phyloP scores from a whole-genome alignment of 2,888 invertebrate species.

The Aromia moschata region DNA sequence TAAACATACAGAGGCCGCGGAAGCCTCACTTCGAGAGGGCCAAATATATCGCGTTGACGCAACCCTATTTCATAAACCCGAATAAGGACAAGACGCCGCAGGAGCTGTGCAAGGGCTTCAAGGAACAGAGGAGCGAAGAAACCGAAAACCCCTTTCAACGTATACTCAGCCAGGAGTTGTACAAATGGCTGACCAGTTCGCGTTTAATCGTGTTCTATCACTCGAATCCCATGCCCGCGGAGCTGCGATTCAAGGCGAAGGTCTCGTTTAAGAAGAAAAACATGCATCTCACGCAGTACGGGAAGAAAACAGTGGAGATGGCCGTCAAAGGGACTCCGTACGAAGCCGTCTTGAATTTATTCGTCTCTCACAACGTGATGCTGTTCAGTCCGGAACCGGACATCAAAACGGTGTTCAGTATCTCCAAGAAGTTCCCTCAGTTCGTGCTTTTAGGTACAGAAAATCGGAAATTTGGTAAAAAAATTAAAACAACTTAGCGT shows the following conservation, averaged over 20 bases:
- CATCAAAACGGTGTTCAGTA: conserved; percentile 70
- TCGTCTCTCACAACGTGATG: conserved; percentile 71
- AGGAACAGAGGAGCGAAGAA: conserved; percentile 48
- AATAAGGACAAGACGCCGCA: conserved; percentile 63
- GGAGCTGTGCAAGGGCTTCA: conserved; percentile 65
- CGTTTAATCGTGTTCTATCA: conserved; percentile 79
- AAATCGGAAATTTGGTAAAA: background rate
- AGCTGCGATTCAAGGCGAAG: conserved; percentile 72
- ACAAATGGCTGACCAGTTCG: conserved; percentile 75
- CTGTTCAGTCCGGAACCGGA: conserved; percentile 77
- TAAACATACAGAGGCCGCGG: conserved; percentile 80
- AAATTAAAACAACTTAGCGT: background rate
- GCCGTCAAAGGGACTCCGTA: conserved; percentile 76
- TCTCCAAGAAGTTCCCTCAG: conserved; percentile 76
- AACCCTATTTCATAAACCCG: conserved; percentile 69
- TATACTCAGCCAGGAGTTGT: conserved; percentile 77
- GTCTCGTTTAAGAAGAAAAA: conserved; percentile 72
- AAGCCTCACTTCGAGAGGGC: conserved; percentile 76
- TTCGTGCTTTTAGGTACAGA: conserved; percentile 72
- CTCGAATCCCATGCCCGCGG: conserved; percentile 73
- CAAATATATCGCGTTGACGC: conserved; percentile 71
- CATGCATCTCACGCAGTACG: conserved; percentile 76
- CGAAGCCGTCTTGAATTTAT: conserved; percentile 72
- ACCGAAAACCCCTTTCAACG: conserved; percentile 75
- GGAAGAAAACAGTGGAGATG: conserved; percentile 70